phyloP scores from a whole-genome alignment of 1,140 invertebrate genomes.

The Hyposmocoma kahamanoa region DNA sequence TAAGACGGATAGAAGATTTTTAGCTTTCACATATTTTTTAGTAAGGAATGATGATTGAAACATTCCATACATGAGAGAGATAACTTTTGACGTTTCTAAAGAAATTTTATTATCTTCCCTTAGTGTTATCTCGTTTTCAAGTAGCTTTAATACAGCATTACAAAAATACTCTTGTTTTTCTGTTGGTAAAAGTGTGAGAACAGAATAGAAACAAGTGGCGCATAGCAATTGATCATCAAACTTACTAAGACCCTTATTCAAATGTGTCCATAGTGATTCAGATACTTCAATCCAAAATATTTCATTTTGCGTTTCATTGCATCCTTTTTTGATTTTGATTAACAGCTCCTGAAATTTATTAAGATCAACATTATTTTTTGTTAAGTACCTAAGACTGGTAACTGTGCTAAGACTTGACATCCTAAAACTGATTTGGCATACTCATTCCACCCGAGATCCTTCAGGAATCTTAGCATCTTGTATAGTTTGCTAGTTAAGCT shows the following conservation, averaged over 20 bases:
- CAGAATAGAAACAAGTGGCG: constrained; percentile 47
- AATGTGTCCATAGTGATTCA: constrained; percentile 42
- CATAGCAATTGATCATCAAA: constrained; percentile 58
- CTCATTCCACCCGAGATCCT: too few species aligned
- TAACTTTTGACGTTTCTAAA: constrained; percentile 14
- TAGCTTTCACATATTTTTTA: not conserved
- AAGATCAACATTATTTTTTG: too few species aligned
- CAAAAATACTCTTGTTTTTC: constrained; percentile 30
- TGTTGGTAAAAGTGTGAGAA: constrained; percentile 26
- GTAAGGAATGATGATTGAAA: constrained; percentile 59
- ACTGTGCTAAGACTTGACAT: too few species aligned
- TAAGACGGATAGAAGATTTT: not conserved
- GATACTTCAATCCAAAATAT: constrained; percentile 29
- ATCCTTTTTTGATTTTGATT: too few species aligned
- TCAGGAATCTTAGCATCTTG: too few species aligned
- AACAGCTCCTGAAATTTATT: too few species aligned
- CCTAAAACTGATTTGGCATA: too few species aligned
- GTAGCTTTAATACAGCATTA: constrained; percentile 22
- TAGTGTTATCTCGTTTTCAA: constrained; percentile 25
- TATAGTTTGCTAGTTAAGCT: too few species aligned
- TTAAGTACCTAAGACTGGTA: too few species aligned
- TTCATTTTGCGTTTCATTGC: constrained; percentile 6
- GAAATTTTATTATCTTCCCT: constrained; percentile 11
- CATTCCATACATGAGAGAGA: constrained; percentile 57
- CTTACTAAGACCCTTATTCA: constrained; percentile 27